phyloP scores from a whole-genome alignment of 2,888 invertebrate genomes.

The Oligia strigilis region DNA sequence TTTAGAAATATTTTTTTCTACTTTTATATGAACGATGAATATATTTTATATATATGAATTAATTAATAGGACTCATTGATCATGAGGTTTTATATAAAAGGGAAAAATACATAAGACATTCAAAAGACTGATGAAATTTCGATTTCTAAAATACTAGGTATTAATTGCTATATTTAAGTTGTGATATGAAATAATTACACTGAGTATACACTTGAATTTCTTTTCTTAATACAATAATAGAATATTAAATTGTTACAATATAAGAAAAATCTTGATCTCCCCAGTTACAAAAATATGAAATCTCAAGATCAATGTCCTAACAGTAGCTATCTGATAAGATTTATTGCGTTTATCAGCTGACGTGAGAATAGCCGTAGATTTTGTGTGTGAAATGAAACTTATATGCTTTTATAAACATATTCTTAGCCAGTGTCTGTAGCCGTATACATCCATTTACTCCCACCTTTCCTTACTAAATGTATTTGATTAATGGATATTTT shows the following conservation, averaged over 20 bases:
- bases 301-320: constrained; percentile 56
- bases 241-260: neutral
- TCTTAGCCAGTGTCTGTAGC: constrained; percentile 43
- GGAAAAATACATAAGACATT: constrained; percentile 3
- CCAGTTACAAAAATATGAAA: neutral
- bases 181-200: neutral
- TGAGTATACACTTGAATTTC: constrained; percentile 6
- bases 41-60: constrained; percentile 32
- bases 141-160: neutral
- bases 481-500: constrained; percentile 46
- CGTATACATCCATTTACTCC: constrained; percentile 41
- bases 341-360: constrained; percentile 48
- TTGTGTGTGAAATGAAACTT: constrained; percentile 51
- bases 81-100: constrained; percentile 42
- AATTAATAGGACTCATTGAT: constrained; percentile 39
- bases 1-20: constrained; percentile 59
- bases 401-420: constrained; percentile 38
- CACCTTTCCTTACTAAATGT: constrained; percentile 49
- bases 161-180: constrained; percentile 9
- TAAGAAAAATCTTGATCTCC: constrained; percentile 11
- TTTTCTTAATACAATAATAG: constrained; percentile 2
- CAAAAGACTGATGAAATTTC: constrained; percentile 44
- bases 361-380: constrained; percentile 56
- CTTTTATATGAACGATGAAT: constrained; percentile 59
- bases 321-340: constrained; percentile 43